These are phyloP conservation scores for fruit fly (Drosophila melanogaster) DNA, from an alignment of 1,140 invertebrate species.

Conservation along the genomic window DNA sequence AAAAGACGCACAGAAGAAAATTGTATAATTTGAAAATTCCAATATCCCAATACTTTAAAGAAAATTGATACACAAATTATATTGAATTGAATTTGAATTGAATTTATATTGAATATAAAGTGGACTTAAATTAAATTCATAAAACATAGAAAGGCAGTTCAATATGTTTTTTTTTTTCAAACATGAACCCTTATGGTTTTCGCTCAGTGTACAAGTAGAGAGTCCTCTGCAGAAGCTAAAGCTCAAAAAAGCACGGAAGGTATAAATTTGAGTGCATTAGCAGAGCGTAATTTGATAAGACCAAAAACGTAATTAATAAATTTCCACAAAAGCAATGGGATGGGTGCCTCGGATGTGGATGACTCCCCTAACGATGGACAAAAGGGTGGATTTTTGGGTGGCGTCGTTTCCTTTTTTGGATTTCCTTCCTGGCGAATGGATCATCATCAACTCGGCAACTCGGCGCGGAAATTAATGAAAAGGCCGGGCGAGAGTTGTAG, in stretches of 20 bases:
- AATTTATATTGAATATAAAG: no score
- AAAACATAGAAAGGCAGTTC: neutral
- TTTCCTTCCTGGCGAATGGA: neutral
- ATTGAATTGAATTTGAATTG: no score
- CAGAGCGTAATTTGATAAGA: slow-evolving; percentile 82
- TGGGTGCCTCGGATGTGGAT: neutral
- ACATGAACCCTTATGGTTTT: neutral
- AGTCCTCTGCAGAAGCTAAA: slow-evolving; percentile 43
- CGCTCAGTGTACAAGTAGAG: neutral
- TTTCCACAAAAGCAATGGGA: slow-evolving; percentile 50
- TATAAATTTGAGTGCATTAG: slow-evolving; percentile 83
- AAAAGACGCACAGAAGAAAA: slow-evolving; percentile 16
- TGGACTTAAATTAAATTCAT: no score
- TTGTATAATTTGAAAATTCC: neutral
- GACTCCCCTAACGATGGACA: slow-evolving; percentile 19
- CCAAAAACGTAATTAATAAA: slow-evolving; percentile 82
- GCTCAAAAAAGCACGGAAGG: slow-evolving; percentile 73
- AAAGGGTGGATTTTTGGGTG: slow-evolving; percentile 30
- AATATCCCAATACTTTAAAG: neutral
- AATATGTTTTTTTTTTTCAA: neutral
- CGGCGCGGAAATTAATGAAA: slow-evolving; percentile 68
- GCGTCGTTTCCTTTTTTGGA: neutral
- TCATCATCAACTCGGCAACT: slow-evolving; percentile 37
- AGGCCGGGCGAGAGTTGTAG: slow-evolving; percentile 50
- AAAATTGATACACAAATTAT: no score